phyloP scores from a whole-genome alignment of 1,140 invertebrate species.

The Brachystomella parvula region DNA sequence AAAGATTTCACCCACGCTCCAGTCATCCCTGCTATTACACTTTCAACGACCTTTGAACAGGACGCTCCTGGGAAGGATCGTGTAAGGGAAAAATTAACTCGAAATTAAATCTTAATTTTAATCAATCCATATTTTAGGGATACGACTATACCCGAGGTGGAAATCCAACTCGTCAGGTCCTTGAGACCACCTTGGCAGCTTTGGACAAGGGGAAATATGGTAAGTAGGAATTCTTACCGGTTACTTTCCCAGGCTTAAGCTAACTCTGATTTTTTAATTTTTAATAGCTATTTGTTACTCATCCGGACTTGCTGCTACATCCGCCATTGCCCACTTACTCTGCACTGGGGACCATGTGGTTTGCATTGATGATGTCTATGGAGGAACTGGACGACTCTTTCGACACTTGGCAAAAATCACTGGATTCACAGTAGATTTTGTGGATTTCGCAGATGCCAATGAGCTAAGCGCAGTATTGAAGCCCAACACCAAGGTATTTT shows the following conservation, averaged over 20 bases:
- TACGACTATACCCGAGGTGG: conserved; percentile 90
- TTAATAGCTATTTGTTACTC: conserved; percentile 61
- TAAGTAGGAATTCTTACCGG: conserved; percentile 36
- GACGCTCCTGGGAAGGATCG: conserved; percentile 66
- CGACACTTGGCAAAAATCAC: conserved; percentile 44
- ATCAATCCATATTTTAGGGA: conserved; percentile 53
- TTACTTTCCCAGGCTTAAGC: no score
- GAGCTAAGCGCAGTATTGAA: conserved; percentile 62
- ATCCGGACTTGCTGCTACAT: conserved; percentile 81
- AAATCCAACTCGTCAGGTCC: conserved; percentile 82
- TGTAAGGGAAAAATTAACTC: conserved; percentile 47
- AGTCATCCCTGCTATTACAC: conserved; percentile 82
- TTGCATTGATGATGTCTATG: conserved; percentile 89
- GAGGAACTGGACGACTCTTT: conserved; percentile 69
- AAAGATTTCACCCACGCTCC: conserved; percentile 69
- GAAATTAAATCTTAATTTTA: neutral
- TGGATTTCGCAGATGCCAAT: conserved; percentile 66
- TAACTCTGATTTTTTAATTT: conserved; percentile 15
- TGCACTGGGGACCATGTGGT: conserved; percentile 82
- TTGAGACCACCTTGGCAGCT: conserved; percentile 83
- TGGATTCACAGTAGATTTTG: conserved; percentile 65
- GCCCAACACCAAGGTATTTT: conserved; percentile 71
- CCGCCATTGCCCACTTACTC: conserved; percentile 64
- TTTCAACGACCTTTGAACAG: conserved; percentile 92
- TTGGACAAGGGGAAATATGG: conserved; percentile 83